Evolutionary conservation across 2,888 invertebrate species (phyloP).

Genomic region (Steromphala cineraria): DNA sequence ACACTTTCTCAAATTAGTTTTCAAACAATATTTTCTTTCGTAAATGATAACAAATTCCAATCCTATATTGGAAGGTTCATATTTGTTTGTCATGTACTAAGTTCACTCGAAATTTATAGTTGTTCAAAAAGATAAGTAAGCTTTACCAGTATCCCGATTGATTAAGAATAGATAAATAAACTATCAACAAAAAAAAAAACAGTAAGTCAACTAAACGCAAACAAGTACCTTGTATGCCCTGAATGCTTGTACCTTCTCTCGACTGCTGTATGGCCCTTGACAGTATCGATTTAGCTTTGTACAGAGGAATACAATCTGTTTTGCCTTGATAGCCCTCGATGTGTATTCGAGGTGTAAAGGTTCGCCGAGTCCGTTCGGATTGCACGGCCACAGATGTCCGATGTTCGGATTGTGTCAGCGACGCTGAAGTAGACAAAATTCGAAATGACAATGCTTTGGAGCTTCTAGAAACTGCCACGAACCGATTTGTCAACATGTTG

Average conservation of each 20-base stretch:
- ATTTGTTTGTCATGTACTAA: too few relatives aligned
- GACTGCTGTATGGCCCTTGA: background rate
- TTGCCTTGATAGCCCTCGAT: background rate
- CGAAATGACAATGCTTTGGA: background rate
- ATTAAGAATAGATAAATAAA: too few relatives aligned
- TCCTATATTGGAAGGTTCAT: too few relatives aligned
- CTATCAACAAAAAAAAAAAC: too few relatives aligned
- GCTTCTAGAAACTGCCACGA: background rate
- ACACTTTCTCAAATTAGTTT: too few relatives aligned
- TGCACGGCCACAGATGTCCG: background rate
- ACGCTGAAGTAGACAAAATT: background rate
- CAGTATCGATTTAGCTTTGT: background rate
- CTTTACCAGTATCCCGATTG: too few relatives aligned
- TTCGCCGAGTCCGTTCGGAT: too few relatives aligned
- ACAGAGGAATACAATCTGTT: background rate
- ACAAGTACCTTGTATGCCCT: background rate
- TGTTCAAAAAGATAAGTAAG: too few relatives aligned
- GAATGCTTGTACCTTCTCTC: background rate
- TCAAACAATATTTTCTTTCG: too few relatives aligned
- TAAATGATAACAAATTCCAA: too few relatives aligned
- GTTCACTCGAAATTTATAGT: too few relatives aligned
- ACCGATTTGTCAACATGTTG: background rate
- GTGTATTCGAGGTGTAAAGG: background rate
- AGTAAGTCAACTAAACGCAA: too few relatives aligned
- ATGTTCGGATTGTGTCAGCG: background rate